Evolutionary conservation across 2,888 invertebrate species (phyloP).

Genomic region (Biston stratarius): DNA sequence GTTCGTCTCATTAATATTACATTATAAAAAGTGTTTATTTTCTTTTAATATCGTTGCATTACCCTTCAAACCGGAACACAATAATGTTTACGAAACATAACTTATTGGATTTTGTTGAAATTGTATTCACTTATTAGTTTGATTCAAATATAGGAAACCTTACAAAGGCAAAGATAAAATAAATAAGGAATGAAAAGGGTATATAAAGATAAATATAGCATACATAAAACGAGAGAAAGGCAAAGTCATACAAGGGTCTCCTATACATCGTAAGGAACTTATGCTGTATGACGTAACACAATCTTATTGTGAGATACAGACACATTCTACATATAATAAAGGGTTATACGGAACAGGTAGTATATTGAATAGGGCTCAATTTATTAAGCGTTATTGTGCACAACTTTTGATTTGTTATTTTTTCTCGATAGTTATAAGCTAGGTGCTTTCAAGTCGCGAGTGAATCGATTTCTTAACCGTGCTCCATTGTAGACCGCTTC

Average conservation of each 20-base stretch:
- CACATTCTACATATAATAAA: neutral
- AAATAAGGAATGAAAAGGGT: neutral
- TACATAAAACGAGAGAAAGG: constrained; percentile 10
- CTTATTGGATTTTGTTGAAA: neutral
- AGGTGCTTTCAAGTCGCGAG: too few relatives aligned
- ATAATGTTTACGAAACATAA: neutral
- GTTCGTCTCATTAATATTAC: too few relatives aligned
- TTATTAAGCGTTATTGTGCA: too few relatives aligned
- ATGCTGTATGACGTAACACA: constrained; percentile 2
- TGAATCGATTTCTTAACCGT: too few relatives aligned
- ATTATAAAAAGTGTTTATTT: too few relatives aligned
- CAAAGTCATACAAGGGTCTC: neutral
- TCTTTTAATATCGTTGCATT: too few relatives aligned
- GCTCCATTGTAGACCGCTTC: too few relatives aligned
- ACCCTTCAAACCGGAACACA: neutral
- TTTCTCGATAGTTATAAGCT: too few relatives aligned
- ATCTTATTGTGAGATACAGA: neutral
- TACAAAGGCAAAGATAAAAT: neutral
- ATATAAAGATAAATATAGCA: constrained; percentile 9
- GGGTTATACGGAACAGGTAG: too few relatives aligned
- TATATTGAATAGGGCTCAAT: too few relatives aligned
- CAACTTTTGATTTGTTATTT: too few relatives aligned
- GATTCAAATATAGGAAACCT: neutral
- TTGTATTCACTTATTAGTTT: neutral
- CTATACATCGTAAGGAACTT: constrained; percentile 7